These are phyloP conservation scores for Fregetta grallaria DNA, from an alignment of 2,113 vertebrate species.

Conservation along the genomic window DNA sequence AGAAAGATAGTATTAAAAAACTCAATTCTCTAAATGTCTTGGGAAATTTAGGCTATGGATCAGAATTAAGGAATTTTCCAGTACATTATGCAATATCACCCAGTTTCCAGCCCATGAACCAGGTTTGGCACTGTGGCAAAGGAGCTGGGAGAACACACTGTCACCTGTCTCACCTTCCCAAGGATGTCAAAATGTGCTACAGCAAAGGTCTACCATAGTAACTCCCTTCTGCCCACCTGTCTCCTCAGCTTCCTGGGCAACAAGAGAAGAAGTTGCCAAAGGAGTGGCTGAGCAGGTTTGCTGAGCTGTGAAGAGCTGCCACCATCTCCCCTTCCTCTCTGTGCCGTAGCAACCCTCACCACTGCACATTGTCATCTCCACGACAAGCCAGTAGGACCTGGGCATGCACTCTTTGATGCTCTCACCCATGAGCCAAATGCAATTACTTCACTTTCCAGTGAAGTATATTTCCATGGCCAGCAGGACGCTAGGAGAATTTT, in stretches of 20 bases:
- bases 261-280: neutral
- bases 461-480: neutral
- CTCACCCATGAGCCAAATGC: neutral
- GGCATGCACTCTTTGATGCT: accelerated
- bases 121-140: neutral
- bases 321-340: neutral
- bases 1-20: neutral
- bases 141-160: neutral
- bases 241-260: neutral
- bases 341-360: neutral
- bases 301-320: neutral
- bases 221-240: neutral
- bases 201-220: neutral
- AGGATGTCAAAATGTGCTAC: neutral
- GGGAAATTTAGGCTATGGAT: neutral
- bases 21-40: neutral
- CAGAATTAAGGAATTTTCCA: neutral
- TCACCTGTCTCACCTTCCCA: neutral
- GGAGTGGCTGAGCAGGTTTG: neutral
- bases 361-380: neutral
- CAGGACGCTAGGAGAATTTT: neutral
- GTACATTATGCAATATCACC: neutral
- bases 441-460: neutral
- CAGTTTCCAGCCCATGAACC: neutral
- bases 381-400: neutral